Evolutionary conservation across 1,140 invertebrate genomes (phyloP).

Genomic region (Nylanderia fulva): DNA sequence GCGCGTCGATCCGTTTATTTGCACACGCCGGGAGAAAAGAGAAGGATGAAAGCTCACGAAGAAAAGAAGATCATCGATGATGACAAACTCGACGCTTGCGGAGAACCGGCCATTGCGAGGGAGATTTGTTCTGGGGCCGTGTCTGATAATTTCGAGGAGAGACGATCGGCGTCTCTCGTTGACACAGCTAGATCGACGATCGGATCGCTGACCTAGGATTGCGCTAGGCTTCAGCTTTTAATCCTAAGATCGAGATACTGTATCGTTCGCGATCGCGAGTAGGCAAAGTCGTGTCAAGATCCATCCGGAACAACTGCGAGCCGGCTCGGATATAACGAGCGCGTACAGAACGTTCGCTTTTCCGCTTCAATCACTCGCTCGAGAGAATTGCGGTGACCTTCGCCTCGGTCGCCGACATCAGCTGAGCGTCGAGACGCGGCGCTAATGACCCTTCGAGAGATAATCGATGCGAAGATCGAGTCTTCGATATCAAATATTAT

Average conservation of each 20-base stretch:
- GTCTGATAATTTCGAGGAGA: slow-evolving; percentile 5
- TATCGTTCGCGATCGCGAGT: neutral
- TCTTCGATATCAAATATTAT: neutral
- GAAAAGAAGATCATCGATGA: neutral
- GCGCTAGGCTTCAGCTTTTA: slow-evolving; percentile 2
- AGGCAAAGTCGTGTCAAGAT: no score
- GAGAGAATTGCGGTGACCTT: slow-evolving; percentile 20
- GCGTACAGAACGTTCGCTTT: slow-evolving; percentile 31
- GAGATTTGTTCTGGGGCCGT: slow-evolving; percentile 14
- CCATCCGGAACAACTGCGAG: neutral
- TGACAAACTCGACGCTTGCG: neutral
- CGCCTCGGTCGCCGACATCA: neutral
- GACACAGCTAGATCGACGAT: slow-evolving; percentile 39
- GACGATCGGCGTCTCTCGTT: neutral
- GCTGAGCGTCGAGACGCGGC: slow-evolving; percentile 3
- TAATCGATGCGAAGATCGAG: slow-evolving; percentile 22
- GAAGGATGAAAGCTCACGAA: neutral
- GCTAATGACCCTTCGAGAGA: slow-evolving; percentile 22
- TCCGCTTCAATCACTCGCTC: slow-evolving; percentile 48
- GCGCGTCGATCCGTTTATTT: slow-evolving; percentile 41
- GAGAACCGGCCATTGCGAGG: neutral
- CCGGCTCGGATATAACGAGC: slow-evolving; percentile 1
- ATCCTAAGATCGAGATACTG: slow-evolving; percentile 21
- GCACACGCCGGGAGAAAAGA: neutral
- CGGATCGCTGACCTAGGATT: slow-evolving; percentile 2